A percentile compares a stretch with the other conserved stretches of the same genome.
Conservation (phyloP, 2,797 vertebrate species). For the Danio albolineatus region DNA sequence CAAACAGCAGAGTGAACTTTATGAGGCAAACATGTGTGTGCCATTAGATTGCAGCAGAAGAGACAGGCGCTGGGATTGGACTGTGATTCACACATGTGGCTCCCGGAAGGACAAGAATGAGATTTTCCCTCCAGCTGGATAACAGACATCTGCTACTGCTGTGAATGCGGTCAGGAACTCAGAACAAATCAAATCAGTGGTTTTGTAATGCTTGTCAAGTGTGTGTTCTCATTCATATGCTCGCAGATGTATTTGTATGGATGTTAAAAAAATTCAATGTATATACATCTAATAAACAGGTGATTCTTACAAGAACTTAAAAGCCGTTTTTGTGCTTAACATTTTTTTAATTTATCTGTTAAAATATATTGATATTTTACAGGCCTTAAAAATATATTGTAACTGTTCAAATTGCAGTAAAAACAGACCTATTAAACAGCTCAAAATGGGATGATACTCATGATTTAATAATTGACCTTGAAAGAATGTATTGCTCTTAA, state of each 20-base stretch:
- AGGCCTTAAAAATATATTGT: background rate
- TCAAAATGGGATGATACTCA: background rate
- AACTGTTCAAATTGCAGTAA: too few species aligned
- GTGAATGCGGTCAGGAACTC: constrained; percentile 34
- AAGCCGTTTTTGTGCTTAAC: background rate
- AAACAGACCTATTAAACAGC: background rate
- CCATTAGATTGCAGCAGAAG: constrained; percentile 15
- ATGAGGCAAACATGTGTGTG: background rate
- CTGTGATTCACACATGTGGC: constrained; percentile 67
- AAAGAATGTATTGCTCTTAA: background rate
- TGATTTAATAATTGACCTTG: background rate
- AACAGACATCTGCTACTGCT: constrained; percentile 54
- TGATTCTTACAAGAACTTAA: background rate
- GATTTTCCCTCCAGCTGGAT: constrained; percentile 55
- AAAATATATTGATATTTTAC: background rate
- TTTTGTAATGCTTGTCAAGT: background rate
- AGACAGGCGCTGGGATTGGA: too few species aligned
- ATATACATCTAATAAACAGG: background rate
- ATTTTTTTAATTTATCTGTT: background rate
- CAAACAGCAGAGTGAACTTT: constrained; percentile 32
- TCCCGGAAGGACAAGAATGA: constrained; percentile 48
- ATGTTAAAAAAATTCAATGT: background rate
- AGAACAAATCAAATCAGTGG: constrained; percentile 36
- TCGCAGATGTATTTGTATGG: background rate
- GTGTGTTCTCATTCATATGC: background rate